These are phyloP conservation scores for Sycophila texana DNA, from an alignment of 2,888 invertebrate species.

Conservation along the genomic window DNA sequence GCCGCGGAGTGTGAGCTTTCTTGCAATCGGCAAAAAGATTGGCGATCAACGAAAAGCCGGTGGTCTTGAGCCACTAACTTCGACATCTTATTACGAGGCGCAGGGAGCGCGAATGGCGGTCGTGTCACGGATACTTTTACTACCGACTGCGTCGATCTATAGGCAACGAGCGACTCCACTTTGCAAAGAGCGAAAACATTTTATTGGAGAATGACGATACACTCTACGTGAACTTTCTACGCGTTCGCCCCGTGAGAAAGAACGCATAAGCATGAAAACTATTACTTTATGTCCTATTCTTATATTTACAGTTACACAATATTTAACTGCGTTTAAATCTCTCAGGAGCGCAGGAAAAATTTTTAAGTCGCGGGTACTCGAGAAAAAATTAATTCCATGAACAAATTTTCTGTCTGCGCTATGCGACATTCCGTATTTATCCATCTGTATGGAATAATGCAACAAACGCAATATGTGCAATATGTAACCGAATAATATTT, in stretches of 20 bases:
- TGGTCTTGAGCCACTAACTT: slow-evolving; percentile 31
- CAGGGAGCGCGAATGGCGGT: neutral
- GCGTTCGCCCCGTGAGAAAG: neutral
- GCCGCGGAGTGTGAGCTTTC: neutral
- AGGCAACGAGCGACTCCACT: slow-evolving; percentile 12
- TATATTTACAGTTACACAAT: too few relatives aligned
- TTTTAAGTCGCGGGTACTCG: too few relatives aligned
- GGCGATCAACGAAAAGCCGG: slow-evolving; percentile 11
- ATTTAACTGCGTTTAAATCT: too few relatives aligned
- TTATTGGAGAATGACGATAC: neutral
- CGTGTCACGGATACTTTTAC: slow-evolving; percentile 37
- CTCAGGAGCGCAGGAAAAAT: neutral
- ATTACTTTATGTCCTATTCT: slow-evolving; percentile 18
- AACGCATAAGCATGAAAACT: slow-evolving; percentile 12
- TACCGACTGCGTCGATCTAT: slow-evolving; percentile 5
- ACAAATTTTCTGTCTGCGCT: too few relatives aligned
- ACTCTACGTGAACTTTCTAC: slow-evolving; percentile 13
- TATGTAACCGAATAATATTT: too few relatives aligned
- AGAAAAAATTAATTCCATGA: too few relatives aligned
- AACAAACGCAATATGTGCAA: too few relatives aligned
- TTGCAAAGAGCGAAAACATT: neutral
- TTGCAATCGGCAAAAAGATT: slow-evolving; percentile 1
- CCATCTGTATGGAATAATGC: too few relatives aligned
- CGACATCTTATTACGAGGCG: slow-evolving; percentile 21
- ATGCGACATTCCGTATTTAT: too few relatives aligned